Evolutionary conservation across 2,113 vertebrate species (phyloP), one percentile per base, ranked within the genome.

Genomic region (Ranitomeya imitator): DNA sequence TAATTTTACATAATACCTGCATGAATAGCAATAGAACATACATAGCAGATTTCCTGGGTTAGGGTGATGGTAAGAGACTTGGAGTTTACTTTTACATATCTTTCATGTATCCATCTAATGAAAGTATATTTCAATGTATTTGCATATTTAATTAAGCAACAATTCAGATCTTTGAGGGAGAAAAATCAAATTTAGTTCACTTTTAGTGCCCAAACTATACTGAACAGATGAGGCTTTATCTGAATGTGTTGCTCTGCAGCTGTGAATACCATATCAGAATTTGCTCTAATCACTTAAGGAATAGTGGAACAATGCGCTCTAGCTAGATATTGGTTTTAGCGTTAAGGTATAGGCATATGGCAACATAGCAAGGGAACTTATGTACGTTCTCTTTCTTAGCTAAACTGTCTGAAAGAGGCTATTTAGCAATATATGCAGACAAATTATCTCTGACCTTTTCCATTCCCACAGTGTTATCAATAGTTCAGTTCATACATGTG

Each of bases 21-120:
- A 63, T 63, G 79, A 81, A 81, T 61, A 81, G 8, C n/a, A 77
- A 79, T 54, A 79, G 51, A 45, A 52, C 73, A 52, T 76, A 51
- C 37, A 21, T 21, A 52, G 71, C 37, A 14, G 37, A 21, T 18
- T 52, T 52, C 21, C 37, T 52, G 37, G 6, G 18, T 19, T 21
- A 45, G 31, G 16, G 16, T 21, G 37, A 21, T 51, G 18, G 71
- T 18, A 11, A 6, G 1, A 31, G 71, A 18, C 21, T 51, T 76
- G 37, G 45, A 9, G 11, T 21, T 76, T 52, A 8, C 37, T 4
- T 76, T 76, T 9, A 16, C 18, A 12, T 45, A 11, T 52, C 73
- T 45, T 52, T 2, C 73, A 45, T 76, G 65, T 69, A 23, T 26
- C 65, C 3, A 13, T 63, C 12, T 74, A 74, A 76, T 51, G 8